These are phyloP conservation scores for Sylvilagus bachmani DNA, from an alignment of 2,113 vertebrate genomes.

Conservation along the genomic window DNA sequence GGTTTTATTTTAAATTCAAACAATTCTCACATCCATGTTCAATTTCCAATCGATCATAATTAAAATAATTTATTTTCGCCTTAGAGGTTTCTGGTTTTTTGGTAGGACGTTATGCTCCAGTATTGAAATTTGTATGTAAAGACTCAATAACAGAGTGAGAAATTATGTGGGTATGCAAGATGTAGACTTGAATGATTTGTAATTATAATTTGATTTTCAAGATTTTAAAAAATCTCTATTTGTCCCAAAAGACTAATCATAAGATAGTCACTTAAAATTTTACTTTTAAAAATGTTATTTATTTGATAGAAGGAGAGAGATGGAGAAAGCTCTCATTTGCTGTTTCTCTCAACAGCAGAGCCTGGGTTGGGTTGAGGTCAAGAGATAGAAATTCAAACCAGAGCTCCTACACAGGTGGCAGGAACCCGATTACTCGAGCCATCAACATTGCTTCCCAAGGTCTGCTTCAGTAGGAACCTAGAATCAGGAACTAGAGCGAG, in stretches of 20 bases:
- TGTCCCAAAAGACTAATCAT: neutral
- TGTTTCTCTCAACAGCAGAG: no score
- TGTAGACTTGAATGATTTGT: neutral
- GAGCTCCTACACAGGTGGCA: no score
- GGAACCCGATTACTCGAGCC: no score
- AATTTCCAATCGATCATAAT: neutral
- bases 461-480: no score
- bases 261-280: no score
- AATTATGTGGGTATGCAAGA: neutral
- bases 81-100: neutral
- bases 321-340: no score
- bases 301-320: no score
- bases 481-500: no score
- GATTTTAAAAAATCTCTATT: neutral
- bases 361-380: no score
- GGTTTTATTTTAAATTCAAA: constrained; percentile 37
- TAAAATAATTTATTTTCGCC: neutral
- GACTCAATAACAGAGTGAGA: neutral
- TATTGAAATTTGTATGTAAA: neutral
- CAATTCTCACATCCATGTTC: neutral
- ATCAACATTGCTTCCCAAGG: no score
- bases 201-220: neutral
- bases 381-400: no score
- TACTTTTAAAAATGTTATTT: no score
- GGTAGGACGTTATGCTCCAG: neutral